phyloP scores from a whole-genome alignment of 2,113 vertebrate species.

The Pelodiscus sinensis region DNA sequence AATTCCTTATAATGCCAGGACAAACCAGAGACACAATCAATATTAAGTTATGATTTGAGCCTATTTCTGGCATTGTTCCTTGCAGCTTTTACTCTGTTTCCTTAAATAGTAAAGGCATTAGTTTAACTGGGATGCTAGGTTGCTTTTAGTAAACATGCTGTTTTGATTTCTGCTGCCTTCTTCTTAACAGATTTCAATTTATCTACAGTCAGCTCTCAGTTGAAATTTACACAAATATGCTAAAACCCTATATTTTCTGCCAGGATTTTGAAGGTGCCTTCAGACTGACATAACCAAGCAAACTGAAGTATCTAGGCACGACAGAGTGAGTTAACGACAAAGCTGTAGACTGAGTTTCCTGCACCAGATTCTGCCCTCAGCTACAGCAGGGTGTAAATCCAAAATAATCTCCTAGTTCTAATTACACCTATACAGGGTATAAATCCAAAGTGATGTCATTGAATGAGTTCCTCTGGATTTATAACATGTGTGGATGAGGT shows the following conservation, averaged over 20 bases:
- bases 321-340: not conserved
- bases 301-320: not conserved
- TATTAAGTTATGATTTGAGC: conserved; percentile 33
- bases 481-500: conserved; percentile 27
- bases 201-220: not conserved
- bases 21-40: conserved; percentile 5
- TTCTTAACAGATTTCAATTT: not conserved
- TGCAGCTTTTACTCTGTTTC: conserved; percentile 23
- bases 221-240: not conserved
- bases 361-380: not conserved
- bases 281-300: not conserved
- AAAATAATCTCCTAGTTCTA: not conserved
- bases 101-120: conserved; percentile 33
- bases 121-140: conserved; percentile 10
- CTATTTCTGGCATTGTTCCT: conserved; percentile 36
- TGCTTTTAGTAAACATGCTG: not conserved
- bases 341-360: not conserved
- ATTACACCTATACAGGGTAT: not conserved
- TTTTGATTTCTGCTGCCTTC: conserved; percentile 27
- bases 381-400: not conserved
- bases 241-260: conserved; percentile 12
- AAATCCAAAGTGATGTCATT: conserved; percentile 20
- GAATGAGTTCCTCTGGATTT: conserved; percentile 12
- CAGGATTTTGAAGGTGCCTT: not conserved
- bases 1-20: not conserved